Evolutionary conservation across 2,888 invertebrate species (phyloP), one percentile per base, ranked within the genome.

Genomic region (Heliconius hortense): DNA sequence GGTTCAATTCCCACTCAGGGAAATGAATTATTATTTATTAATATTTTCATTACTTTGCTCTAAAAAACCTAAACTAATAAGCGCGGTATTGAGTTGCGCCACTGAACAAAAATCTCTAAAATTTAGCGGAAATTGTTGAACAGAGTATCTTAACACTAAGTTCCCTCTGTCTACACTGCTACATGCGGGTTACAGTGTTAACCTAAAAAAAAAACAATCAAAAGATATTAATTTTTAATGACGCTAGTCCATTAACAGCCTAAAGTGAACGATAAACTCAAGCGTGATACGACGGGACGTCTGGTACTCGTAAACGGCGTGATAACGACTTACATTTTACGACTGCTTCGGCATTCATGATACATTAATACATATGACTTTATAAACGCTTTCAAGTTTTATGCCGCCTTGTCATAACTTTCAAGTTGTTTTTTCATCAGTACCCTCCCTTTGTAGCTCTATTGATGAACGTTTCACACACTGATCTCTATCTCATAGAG

Each of bases 221-320:
- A 35, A 35, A 35, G 7, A 5, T 28, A 7, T 56, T 24, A n/a
- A n/a, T 24, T 53, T 66, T 21, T 26, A 24, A 66, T 43, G n/a
- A 66, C 56, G 69, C 56, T 56, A 56, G 60, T 62, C 11, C 11
- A 62, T 43, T 26, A 43, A 13, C 4, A 43, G 62, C 60, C 71
- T 71, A 43, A 71, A 71, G 26, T 70, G 74, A 79, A 78, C 79
- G 79, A 76, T 79, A 79, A 79, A 80, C 75, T 80, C 60, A 60
- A 60, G 71, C 75, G 76, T 74, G 74, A 74, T 74, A 69, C 70
- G 73, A 74, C 74, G 69, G 70, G 64, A 70, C 70, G 70, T 70
- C 71, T 56, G 64, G 75, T 64, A 79, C 75, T 79, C 78, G 76
- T 79, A 79, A 79, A 79, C 76, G 73, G 56, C 70, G 76, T 75